phyloP scores from a whole-genome alignment of 2,888 invertebrate species.

The Pseudococcus viburni region DNA sequence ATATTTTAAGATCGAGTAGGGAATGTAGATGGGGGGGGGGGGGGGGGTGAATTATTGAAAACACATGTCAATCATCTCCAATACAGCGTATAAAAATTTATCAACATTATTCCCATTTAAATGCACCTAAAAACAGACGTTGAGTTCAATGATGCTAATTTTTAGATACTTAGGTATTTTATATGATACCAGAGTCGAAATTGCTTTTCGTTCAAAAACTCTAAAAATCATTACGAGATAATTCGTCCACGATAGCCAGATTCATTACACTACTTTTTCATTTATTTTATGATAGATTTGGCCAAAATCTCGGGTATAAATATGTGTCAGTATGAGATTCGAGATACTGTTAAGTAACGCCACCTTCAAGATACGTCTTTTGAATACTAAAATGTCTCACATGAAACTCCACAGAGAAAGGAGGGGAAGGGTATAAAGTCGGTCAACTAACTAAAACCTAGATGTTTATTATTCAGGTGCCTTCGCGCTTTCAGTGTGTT shows the following conservation, averaged over 20 bases:
- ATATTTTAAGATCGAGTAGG: too few relatives aligned
- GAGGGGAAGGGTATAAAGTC: not conserved
- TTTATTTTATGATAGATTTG: not conserved
- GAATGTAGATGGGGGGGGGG: too few relatives aligned
- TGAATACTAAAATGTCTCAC: conserved; percentile 30
- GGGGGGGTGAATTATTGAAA: too few relatives aligned
- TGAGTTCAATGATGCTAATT: too few relatives aligned
- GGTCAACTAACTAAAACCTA: conserved; percentile 45
- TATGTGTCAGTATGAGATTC: conserved; percentile 30
- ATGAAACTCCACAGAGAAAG: not conserved
- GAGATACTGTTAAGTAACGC: conserved; percentile 52
- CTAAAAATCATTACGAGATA: too few relatives aligned
- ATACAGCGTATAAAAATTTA: too few relatives aligned
- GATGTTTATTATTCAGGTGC: conserved; percentile 50
- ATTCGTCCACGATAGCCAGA: not conserved
- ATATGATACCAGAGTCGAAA: too few relatives aligned
- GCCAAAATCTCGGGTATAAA: conserved; percentile 46
- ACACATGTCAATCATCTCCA: too few relatives aligned
- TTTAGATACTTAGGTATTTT: too few relatives aligned
- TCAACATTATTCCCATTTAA: too few relatives aligned
- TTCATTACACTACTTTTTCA: not conserved
- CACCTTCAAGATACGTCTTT: not conserved
- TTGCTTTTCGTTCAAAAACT: too few relatives aligned
- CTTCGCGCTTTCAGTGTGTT: conserved; percentile 32
- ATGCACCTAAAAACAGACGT: too few relatives aligned